Evolutionary conservation across 2,113 vertebrate genomes (phyloP).

Genomic region (Scomber colias): DNA sequence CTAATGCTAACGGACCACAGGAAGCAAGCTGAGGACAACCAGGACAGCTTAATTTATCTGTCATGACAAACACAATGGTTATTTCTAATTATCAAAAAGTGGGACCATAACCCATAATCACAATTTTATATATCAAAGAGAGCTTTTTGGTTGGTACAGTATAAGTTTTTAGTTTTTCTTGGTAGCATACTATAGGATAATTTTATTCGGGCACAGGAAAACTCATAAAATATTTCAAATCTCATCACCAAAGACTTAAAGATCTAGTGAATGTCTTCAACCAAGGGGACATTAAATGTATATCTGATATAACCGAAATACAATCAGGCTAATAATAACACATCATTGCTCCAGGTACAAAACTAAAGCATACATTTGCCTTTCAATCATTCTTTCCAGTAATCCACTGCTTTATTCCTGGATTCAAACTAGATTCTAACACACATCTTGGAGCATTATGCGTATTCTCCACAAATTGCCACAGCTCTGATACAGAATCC

Average conservation of each 20-base stretch:
- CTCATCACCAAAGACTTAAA: too few species aligned
- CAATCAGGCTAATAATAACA: not conserved
- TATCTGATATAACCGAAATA: too few species aligned
- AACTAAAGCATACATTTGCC: not conserved
- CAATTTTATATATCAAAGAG: too few species aligned
- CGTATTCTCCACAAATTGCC: not conserved
- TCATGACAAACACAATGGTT: not conserved
- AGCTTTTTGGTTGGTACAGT: not conserved
- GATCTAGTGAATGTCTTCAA: too few species aligned
- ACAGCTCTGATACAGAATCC: not conserved
- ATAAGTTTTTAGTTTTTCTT: not conserved
- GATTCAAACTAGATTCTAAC: too few species aligned
- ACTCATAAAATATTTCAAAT: too few species aligned
- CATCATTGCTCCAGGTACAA: not conserved
- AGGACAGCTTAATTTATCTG: not conserved
- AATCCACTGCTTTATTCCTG: too few species aligned
- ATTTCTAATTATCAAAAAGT: not conserved
- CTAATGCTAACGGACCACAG: not conserved
- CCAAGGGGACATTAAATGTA: too few species aligned
- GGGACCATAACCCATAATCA: not conserved
- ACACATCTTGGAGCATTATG: not conserved
- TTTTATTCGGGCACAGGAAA: too few species aligned
- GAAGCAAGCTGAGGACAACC: not conserved
- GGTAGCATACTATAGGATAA: not conserved
- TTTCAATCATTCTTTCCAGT: too few species aligned